phyloP scores from a whole-genome alignment of 2,113 vertebrate genomes.

The Chlorodrepanis virens region DNA sequence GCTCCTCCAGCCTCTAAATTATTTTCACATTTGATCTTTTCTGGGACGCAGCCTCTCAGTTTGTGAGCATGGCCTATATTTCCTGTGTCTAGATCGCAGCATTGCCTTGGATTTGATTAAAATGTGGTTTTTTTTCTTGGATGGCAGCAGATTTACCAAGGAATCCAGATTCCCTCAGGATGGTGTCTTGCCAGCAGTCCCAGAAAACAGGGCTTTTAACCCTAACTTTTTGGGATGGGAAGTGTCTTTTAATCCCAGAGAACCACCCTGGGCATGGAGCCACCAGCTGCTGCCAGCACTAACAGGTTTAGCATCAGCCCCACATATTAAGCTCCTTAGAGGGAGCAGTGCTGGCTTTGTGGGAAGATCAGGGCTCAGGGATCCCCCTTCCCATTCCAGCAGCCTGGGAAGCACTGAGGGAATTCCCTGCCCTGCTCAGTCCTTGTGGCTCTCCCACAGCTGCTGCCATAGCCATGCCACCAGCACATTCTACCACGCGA shows the following conservation, averaged over 20 bases:
- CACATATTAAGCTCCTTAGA: background rate
- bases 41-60: background rate
- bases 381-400: rapidly evolving
- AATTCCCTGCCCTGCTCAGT: background rate
- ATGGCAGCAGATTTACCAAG: background rate
- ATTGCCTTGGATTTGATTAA: background rate
- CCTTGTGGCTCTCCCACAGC: rapidly evolving
- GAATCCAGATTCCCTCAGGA: rapidly evolving
- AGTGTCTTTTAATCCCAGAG: rapidly evolving
- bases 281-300: rapidly evolving
- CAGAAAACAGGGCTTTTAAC: background rate
- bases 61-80: background rate
- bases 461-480: no score
- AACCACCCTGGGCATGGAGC: rapidly evolving
- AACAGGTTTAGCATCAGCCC: background rate
- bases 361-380: background rate
- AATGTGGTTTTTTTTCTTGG: background rate
- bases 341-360: background rate
- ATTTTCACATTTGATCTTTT: background rate
- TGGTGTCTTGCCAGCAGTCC: rapidly evolving
- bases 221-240: background rate
- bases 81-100: background rate
- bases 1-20: background rate
- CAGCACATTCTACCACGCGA: rapidly evolving
- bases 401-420: background rate